phyloP scores from a whole-genome alignment of 2,113 vertebrate genomes.

The Thalassoma bifasciatum region DNA sequence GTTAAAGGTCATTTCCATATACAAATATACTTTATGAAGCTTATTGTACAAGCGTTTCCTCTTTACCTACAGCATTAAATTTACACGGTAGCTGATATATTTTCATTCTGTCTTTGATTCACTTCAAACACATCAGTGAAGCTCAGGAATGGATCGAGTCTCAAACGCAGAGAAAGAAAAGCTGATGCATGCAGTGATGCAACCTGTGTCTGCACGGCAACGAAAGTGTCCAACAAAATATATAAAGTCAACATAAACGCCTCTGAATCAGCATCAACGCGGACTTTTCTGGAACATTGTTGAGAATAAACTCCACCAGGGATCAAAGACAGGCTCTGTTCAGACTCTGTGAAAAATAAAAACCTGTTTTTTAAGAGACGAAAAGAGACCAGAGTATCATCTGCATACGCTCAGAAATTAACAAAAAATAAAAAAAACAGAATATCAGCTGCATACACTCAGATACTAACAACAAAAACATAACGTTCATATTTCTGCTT shows the following conservation, averaged over 20 bases:
- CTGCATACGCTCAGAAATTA: too few species aligned
- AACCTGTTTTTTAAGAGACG: slow-evolving; percentile 14
- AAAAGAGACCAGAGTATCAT: too few species aligned
- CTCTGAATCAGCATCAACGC: slow-evolving; percentile 68
- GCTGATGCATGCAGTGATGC: too few species aligned
- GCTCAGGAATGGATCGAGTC: neutral
- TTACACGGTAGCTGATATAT: slow-evolving; percentile 76
- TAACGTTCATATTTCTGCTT: too few species aligned
- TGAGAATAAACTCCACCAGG: slow-evolving; percentile 33
- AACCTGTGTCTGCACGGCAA: too few species aligned
- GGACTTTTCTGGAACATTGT: slow-evolving; percentile 50
- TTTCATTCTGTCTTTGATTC: slow-evolving; percentile 2
- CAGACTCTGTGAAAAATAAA: neutral
- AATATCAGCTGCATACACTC: too few species aligned
- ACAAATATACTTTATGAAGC: slow-evolving; percentile 88
- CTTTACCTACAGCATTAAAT: slow-evolving; percentile 75
- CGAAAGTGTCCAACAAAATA: too few species aligned
- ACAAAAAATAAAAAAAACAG: too few species aligned
- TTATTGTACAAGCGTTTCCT: slow-evolving; percentile 87
- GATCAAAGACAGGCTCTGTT: too few species aligned
- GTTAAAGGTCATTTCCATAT: slow-evolving; percentile 88
- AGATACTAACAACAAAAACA: too few species aligned
- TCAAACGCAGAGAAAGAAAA: slow-evolving; percentile 15
- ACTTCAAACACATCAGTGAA: slow-evolving; percentile 7
- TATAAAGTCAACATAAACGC: slow-evolving; percentile 39